Base-by-base conservation (phyloP, 2,797 vertebrate species). In the Danio choprae region DNA sequence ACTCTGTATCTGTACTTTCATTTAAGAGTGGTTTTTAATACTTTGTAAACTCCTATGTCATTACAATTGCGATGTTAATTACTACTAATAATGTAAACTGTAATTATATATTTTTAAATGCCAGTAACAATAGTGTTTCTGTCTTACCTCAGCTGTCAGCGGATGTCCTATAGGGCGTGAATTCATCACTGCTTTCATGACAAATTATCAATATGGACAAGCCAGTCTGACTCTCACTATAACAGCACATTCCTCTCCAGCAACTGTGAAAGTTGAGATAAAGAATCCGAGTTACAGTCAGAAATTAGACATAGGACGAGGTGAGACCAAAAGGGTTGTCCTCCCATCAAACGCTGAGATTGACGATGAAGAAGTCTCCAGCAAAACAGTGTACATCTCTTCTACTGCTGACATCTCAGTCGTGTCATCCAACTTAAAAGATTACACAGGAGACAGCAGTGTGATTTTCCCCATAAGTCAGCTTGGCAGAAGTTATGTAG, bases 101-200 rank as follows among this genome's bases (percentile, higher is more conserved):
- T 12, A 41, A n/a, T 4, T 40, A 7, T 55, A n/a, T 12, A 13
- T 55, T 13, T 2, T 2, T 6, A 43, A 18, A 11, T 50, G 36
- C 1, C n/a, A 22, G 44, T 55, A 4, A 55, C 22, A 36, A 48
- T 74, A 20, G 3, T 65, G 22, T 46, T 44, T 58, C 43, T 64
- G 36, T 62, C 40, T 56, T 63, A 41, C 46, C 29, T 15, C 76
- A 81, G 75, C 67, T 18, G 81, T 83, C 36, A 77, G 48, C 7
- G 83, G 83, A 53, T 90, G 89, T 59, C 83, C 86, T 51, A 60
- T 81, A 36, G 89, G 89, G 8, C 78, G 53, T 13, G 87, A 89
- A 56, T 89, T 89, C 75, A 81, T 89, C 48, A 89, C 89, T 20
- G 85, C 85, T 44, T 88, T 88, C 58, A 81, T 89, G 84, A 81